Conservation (phyloP, 2,888 invertebrate genomes). For the Aethes cnicana region DNA sequence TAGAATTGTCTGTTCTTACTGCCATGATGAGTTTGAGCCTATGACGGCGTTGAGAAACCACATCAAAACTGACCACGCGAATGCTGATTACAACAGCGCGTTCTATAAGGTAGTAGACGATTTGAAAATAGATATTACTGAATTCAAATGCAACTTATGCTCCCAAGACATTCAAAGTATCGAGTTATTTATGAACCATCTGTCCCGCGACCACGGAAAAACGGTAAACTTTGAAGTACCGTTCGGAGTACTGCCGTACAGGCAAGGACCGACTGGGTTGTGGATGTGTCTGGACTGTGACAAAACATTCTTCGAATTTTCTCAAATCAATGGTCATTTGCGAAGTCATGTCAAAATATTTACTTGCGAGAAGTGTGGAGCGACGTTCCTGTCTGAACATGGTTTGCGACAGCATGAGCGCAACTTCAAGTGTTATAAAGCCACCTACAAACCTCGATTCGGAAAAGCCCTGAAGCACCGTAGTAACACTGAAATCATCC, state of each 20-base stretch:
- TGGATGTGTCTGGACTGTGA: slow-evolving; percentile 74
- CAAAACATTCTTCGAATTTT: slow-evolving; percentile 66
- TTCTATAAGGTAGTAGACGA: slow-evolving; percentile 74
- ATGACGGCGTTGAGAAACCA: slow-evolving; percentile 69
- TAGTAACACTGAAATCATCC: slow-evolving; percentile 71
- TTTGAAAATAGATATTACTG: slow-evolving; percentile 70
- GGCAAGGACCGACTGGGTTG: slow-evolving; percentile 58
- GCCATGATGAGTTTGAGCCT: slow-evolving; percentile 71
- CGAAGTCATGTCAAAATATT: slow-evolving; percentile 70
- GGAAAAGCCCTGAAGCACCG: slow-evolving; percentile 70
- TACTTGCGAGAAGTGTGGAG: slow-evolving; percentile 72
- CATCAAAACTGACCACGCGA: slow-evolving; percentile 58
- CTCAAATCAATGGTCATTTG: slow-evolving; percentile 70
- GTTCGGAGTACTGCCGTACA: slow-evolving; percentile 71
- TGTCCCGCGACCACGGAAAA: slow-evolving; percentile 61
- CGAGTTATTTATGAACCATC: slow-evolving; percentile 66
- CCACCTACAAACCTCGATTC: slow-evolving; percentile 69
- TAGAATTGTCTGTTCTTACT: slow-evolving; percentile 73
- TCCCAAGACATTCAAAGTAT: slow-evolving; percentile 54
- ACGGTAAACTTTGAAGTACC: slow-evolving; percentile 67
- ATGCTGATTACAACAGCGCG: slow-evolving; percentile 70
- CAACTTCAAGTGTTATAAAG: slow-evolving; percentile 70
- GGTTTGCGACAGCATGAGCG: slow-evolving; percentile 69
- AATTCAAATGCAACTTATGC: slow-evolving; percentile 67
- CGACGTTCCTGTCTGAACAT: slow-evolving; percentile 69